phyloP scores from a whole-genome alignment of 2,888 invertebrate species.

The Phymatocera aterrima region DNA sequence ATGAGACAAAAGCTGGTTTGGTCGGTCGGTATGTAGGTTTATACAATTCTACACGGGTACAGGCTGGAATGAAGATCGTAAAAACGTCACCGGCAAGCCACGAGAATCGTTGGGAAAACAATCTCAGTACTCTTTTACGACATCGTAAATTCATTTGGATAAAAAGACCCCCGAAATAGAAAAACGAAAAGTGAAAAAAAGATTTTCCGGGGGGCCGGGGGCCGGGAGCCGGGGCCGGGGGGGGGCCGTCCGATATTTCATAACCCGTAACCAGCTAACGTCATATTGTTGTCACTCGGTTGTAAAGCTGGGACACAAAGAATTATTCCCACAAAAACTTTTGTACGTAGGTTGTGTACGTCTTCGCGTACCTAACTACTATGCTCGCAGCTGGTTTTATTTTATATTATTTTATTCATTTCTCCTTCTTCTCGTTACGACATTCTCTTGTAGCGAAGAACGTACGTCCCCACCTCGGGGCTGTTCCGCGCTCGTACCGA shows the following conservation, averaged over 20 bases:
- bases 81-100: constrained; percentile 67
- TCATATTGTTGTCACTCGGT: constrained; percentile 46
- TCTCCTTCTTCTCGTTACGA: background rate
- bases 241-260: constrained; percentile 37
- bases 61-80: constrained; percentile 58
- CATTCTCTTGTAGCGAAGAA: background rate
- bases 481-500: background rate
- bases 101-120: constrained; percentile 59
- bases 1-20: constrained; percentile 61
- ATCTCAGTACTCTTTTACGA: constrained; percentile 65
- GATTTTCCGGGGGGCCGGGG: background rate
- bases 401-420: background rate
- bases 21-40: background rate
- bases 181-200: too few relatives aligned
- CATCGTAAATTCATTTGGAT: constrained; percentile 66
- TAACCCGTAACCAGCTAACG: constrained; percentile 40
- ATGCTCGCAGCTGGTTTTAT: background rate
- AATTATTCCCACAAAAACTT: constrained; percentile 10
- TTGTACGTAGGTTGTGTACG: background rate
- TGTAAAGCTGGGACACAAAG: constrained; percentile 44
- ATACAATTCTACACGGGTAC: background rate
- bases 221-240: background rate
- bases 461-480: too few relatives aligned
- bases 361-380: background rate
- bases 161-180: too few relatives aligned